phyloP scores from a whole-genome alignment of 2,888 invertebrate genomes.

The Xestia ashworthii region DNA sequence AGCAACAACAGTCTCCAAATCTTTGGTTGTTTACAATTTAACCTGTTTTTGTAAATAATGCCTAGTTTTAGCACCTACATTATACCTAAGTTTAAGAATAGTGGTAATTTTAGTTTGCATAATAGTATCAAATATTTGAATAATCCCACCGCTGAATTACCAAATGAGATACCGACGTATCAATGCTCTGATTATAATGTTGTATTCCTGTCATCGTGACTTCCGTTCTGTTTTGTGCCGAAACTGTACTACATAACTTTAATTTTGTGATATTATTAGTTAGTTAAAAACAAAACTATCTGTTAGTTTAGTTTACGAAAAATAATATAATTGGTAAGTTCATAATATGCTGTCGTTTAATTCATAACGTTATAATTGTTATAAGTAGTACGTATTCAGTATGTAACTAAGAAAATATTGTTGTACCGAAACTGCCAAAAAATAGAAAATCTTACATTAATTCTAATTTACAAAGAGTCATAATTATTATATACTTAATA shows the following conservation, averaged over 20 bases:
- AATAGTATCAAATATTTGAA: background rate
- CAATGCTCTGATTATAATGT: background rate
- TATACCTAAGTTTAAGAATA: background rate
- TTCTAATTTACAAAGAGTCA: background rate
- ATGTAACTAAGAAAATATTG: background rate
- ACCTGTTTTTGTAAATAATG: conserved; percentile 14
- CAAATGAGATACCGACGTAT: conserved; percentile 1
- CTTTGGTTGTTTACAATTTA: background rate
- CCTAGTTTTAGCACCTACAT: background rate
- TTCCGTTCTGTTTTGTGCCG: background rate
- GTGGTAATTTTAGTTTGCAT: background rate
- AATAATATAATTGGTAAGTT: background rate
- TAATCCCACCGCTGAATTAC: conserved; percentile 16
- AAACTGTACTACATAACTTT: background rate
- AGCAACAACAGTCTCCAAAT: conserved; percentile 5
- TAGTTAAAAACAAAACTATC: background rate
- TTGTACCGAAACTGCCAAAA: background rate
- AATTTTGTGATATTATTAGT: background rate
- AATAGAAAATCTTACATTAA: background rate
- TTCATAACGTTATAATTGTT: background rate
- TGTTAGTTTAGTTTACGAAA: background rate
- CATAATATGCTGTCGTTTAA: background rate
- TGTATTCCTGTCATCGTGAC: background rate
- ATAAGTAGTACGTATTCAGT: background rate
- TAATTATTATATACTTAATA: background rate